Evolutionary conservation across 2,113 vertebrate species (phyloP), one percentile per base, ranked within the genome.

Genomic region (Spizaetus ornatus): DNA sequence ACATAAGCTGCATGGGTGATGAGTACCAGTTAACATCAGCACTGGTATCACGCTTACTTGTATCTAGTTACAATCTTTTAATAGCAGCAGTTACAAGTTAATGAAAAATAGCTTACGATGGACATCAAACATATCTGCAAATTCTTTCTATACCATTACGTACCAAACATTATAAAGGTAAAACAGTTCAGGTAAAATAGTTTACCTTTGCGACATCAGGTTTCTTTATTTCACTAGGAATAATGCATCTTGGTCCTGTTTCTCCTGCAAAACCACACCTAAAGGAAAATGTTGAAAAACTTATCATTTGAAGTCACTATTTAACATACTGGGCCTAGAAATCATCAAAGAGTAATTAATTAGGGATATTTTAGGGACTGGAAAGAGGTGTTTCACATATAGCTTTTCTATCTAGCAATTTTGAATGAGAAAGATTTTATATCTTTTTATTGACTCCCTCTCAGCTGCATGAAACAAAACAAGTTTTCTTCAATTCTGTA

Each of bases 261-360:
- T 99, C 99, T 95, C 99, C 99, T 90, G 99, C 99, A 99, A 99
- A 99, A 86, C 99, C 99, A 98, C 99, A 99, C 95, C 99, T 99
- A 83, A 13, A 97, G 90, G 70, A 67, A 62, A 83, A 91, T 0
- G 3, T 20, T 52, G 32, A 40, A 70, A 93, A 66, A 0, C 3
- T 63, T 26, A 42, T 25, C 1, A 42, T 63, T 16, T 29, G 5
- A 71, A 63, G 38, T 7, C 59, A 34, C 12, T 55, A 7, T 18
- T 69, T 78, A 63, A 42, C 7, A 42, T 4, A 22, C 11, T 34
- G 11, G 11, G 16, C 26, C 82, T 26, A 26, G 26, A 71, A n/a
- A 62, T 36, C 21, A 85, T 40, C 32, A 18, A 11, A 45, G 29
- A 67, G 38, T 6, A n/a, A 78, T 8, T 16, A 56, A 79, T 56